Evolutionary conservation across 2,113 vertebrate genomes (phyloP).

Genomic region (Tetrax tetrax): DNA sequence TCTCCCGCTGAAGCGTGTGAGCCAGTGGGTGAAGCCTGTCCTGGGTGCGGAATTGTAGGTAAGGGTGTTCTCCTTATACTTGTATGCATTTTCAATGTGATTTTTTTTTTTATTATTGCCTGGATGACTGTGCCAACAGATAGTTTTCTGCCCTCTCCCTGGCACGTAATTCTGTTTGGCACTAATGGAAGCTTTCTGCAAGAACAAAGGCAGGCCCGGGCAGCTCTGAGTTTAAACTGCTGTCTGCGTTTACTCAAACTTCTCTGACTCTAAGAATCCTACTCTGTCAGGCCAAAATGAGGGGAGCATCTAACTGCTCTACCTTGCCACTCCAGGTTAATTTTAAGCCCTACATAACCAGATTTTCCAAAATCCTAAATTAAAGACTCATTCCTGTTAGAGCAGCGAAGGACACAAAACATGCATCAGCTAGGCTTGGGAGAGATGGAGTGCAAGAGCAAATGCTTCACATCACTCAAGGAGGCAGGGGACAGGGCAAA

Average conservation of each 20-base stretch:
- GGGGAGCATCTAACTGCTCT: background rate
- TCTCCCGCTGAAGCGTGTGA: background rate
- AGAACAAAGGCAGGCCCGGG: background rate
- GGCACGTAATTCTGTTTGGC: background rate
- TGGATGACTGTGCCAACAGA: background rate
- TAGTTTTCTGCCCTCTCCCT: background rate
- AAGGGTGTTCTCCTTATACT: background rate
- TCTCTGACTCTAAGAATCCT: background rate
- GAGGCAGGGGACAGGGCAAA: background rate
- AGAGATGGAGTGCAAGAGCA: background rate
- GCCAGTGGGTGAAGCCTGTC: background rate
- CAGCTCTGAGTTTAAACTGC: background rate
- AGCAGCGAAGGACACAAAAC: background rate
- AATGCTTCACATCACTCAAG: background rate
- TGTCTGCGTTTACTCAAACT: background rate
- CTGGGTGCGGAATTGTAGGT: background rate
- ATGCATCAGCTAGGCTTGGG: background rate
- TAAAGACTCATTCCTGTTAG: background rate
- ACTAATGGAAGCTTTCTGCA: background rate
- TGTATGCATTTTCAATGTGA: background rate
- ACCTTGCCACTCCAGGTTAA: background rate
- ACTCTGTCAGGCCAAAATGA: background rate
- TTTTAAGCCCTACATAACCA: background rate
- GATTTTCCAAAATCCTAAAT: background rate
- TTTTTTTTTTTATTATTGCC: background rate